Evolutionary conservation across 2,888 invertebrate species (phyloP), one percentile per base, ranked within the genome.

Genomic region (Pyrgus malvae): DNA sequence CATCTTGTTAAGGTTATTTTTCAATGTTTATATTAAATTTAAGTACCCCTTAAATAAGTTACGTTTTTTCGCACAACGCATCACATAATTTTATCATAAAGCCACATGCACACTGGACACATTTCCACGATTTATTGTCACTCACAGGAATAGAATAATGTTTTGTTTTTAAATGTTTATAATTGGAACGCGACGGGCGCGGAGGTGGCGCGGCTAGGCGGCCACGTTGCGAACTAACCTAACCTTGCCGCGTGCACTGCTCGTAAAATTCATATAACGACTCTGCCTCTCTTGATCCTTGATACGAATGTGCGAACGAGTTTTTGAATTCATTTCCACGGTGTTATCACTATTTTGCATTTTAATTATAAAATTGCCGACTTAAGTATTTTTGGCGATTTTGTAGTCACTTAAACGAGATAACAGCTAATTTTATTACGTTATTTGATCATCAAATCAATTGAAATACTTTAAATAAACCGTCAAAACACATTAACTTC

Each of bases 151-250:
- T 19, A 8, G 9, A 44, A 29, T 53, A 9, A 1, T 3, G 25
- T 41, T 46, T 48, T 40, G 33, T 66, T 41, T 53, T 45, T 38
- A 29, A 50, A 38, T 45, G 38, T 53, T 64, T 56, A 56, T 58
- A 69, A 71, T 75, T 70, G 63, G 60, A 73, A 71, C 66, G 44
- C 37, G 45, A 60, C 67, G 66, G 59, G 58, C 69, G 72, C 81
- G 79, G 78, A 76, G 82, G 75, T 82, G 84, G 78, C 86, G 80
- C 86, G 72, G 68, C 85, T 62, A 56, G 70, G 85, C 87, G 80
- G 73, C 80, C 89, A 83, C 87, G 87, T 83, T 85, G 84, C 79
- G 76, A 82, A 88, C 88, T 88, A 88, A 88, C 84, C 87, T 88
- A 82, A 84, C 85, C 81, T 82, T 79, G 74, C 80, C 72, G 71